phyloP scores from a whole-genome alignment of 1,140 invertebrate genomes.

The Musca domestica region DNA sequence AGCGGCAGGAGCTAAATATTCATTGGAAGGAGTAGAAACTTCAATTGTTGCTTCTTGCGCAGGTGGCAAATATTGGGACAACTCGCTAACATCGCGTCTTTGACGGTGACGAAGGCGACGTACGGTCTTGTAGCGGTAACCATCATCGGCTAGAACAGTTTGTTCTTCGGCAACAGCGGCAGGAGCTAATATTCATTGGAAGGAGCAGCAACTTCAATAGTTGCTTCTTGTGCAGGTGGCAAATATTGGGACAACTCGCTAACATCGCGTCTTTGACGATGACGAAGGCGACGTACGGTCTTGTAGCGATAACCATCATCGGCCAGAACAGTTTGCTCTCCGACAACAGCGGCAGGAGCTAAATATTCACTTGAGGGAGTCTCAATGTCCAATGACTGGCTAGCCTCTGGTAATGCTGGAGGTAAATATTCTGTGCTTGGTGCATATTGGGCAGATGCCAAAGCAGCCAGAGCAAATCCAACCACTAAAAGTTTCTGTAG shows the following conservation, averaged over 20 bases:
- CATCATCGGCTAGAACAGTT: conserved; percentile 37
- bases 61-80: conserved; percentile 38
- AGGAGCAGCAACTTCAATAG: background rate
- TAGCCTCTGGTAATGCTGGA: conserved; percentile 30
- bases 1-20: conserved; percentile 34
- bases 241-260: conserved; percentile 31
- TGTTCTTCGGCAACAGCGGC: conserved; percentile 20
- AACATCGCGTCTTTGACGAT: conserved; percentile 22
- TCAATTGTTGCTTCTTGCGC: conserved; percentile 29
- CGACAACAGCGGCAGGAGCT: conserved; percentile 27
- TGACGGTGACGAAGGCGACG: conserved; percentile 34
- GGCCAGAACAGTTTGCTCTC: conserved; percentile 27
- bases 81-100: conserved; percentile 42
- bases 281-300: conserved; percentile 27
- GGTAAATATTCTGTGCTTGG: conserved; percentile 42
- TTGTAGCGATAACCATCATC: conserved; percentile 40
- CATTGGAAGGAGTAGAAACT: conserved; percentile 18
- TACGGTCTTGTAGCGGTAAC: conserved; percentile 41
- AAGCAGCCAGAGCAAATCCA: conserved; percentile 49
- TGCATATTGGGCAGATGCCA: conserved; percentile 44
- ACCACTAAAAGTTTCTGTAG: conserved; percentile 48
- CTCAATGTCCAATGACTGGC: conserved; percentile 25
- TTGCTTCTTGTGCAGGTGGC: conserved; percentile 26
- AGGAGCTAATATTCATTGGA: conserved; percentile 13
- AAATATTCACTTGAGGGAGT: conserved; percentile 15